Conservation (phyloP, 2,888 invertebrate genomes). For the Rhagium mordax region DNA sequence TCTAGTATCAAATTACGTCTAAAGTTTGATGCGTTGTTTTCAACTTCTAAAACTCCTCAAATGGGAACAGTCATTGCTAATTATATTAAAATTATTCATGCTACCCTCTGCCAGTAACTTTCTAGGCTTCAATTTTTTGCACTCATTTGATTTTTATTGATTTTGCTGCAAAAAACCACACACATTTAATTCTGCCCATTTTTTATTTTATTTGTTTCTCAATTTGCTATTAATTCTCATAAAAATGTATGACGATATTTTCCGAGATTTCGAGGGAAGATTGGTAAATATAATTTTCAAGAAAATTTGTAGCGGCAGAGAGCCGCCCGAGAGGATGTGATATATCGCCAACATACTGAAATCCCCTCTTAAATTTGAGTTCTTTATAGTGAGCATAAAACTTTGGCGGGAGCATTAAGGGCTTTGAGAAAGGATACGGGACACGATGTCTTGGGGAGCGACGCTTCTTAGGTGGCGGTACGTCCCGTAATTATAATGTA, state of each 20-base stretch:
- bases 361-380: slow-evolving; percentile 59
- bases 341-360: slow-evolving; percentile 56
- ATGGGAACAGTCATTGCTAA: too few relatives aligned
- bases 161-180: too few relatives aligned
- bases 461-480: slow-evolving; percentile 34
- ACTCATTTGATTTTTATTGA: too few relatives aligned
- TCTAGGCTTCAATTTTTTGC: too few relatives aligned
- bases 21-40: too few relatives aligned
- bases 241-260: background rate
- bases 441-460: slow-evolving; percentile 42
- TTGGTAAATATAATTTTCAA: slow-evolving; percentile 34
- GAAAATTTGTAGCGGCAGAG: slow-evolving; percentile 42
- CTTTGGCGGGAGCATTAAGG: slow-evolving; percentile 56
- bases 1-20: too few relatives aligned
- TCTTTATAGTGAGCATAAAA: slow-evolving; percentile 60
- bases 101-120: too few relatives aligned
- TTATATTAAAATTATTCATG: too few relatives aligned
- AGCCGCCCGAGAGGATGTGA: slow-evolving; percentile 47
- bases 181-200: too few relatives aligned
- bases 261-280: slow-evolving; percentile 11
- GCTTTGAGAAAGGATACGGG: slow-evolving; percentile 48
- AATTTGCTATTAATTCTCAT: background rate
- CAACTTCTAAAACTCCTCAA: too few relatives aligned
- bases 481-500: slow-evolving; percentile 56
- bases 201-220: too few relatives aligned